Evolutionary conservation across 2,797 vertebrate genomes (phyloP).

Genomic region (Alectoris magna): DNA sequence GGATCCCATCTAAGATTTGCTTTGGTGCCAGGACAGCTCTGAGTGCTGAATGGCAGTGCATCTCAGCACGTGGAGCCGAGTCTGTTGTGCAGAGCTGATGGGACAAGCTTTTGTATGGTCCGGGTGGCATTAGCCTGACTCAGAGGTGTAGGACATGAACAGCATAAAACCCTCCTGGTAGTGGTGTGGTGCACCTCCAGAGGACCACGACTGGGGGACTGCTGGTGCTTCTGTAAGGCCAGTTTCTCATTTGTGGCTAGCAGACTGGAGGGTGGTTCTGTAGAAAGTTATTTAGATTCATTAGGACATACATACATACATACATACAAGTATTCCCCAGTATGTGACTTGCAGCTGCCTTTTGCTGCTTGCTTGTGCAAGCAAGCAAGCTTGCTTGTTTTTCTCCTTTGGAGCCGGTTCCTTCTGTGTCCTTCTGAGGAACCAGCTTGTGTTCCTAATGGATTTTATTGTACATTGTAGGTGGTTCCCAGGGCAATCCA

Average conservation of each 20-base stretch:
- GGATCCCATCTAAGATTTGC: background rate
- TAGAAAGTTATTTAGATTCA: background rate
- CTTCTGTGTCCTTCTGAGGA: background rate
- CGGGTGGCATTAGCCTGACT: background rate
- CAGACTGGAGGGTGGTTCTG: background rate
- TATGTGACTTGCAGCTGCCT: background rate
- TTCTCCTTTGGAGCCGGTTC: background rate
- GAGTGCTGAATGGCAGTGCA: background rate
- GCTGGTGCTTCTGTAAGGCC: background rate
- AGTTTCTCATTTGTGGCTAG: rapidly evolving
- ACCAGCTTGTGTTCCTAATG: background rate
- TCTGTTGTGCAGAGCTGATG: background rate
- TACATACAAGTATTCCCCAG: rapidly evolving
- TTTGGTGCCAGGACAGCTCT: background rate
- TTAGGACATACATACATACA: background rate
- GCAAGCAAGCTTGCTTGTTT: background rate
- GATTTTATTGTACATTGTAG: background rate
- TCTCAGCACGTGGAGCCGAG: background rate
- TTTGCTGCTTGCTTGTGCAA: background rate
- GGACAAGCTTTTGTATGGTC: background rate
- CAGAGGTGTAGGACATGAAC: background rate
- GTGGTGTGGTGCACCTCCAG: background rate
- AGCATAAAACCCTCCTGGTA: background rate
- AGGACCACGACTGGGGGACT: background rate
- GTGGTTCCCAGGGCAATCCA: background rate